Conservation (phyloP, 2,888 invertebrate species). For the Allophyes oxyacanthae region DNA sequence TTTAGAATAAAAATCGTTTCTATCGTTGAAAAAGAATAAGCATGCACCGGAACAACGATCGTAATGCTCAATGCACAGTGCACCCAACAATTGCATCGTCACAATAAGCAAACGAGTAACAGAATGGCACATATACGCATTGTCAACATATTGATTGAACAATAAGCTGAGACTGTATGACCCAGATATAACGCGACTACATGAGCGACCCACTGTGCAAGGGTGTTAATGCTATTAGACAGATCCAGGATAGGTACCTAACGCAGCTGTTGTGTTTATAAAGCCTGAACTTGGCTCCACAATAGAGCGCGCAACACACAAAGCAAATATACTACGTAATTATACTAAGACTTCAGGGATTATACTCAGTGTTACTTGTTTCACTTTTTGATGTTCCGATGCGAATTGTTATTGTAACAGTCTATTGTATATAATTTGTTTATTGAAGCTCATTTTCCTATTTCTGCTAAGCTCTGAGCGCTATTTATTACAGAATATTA, state of each 20-base stretch:
- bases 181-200: constrained; percentile 72
- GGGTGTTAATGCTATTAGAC: constrained; percentile 68
- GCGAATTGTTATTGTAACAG: no score
- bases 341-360: neutral
- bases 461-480: no score
- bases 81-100: constrained; percentile 11
- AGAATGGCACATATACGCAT: constrained; percentile 39
- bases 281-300: constrained; percentile 23
- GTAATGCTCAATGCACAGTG: constrained; percentile 5
- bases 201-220: constrained; percentile 71
- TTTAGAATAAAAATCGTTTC: no score
- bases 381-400: neutral
- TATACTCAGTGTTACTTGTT: neutral
- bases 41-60: no score
- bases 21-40: no score
- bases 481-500: no score
- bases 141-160: constrained; percentile 75
- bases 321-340: constrained; percentile 9
- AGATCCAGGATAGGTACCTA: constrained; percentile 59
- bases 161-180: constrained; percentile 69
- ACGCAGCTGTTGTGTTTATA: constrained; percentile 34
- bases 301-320: constrained; percentile 9
- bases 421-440: no score
- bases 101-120: constrained; percentile 13
- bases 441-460: no score